phyloP scores from a whole-genome alignment of 2,888 invertebrate species.

The Drosophila kambysellisi region DNA sequence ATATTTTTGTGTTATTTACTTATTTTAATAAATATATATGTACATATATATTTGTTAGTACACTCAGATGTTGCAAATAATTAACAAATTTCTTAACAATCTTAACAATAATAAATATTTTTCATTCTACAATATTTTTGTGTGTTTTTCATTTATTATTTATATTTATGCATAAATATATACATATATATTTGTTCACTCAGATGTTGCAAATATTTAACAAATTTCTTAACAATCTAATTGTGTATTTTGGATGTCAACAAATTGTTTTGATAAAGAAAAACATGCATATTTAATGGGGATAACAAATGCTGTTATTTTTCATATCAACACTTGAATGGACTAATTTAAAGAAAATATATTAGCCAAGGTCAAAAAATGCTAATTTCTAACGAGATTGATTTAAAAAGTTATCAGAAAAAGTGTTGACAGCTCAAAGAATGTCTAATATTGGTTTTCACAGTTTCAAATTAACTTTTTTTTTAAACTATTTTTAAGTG shows the following conservation, averaged over 20 bases:
- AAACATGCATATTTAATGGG: background rate
- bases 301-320: background rate
- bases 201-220: no score
- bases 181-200: no score
- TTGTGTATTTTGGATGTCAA: no score
- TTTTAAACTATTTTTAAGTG: background rate
- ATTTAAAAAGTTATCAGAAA: background rate
- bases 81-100: no score
- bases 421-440: background rate
- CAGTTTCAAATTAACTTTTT: background rate
- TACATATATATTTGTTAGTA: no score
- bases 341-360: background rate
- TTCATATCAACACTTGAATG: background rate
- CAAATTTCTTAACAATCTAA: no score
- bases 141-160: no score
- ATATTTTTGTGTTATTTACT: background rate
- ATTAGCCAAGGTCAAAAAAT: background rate
- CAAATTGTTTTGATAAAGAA: no score
- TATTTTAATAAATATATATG: constrained; percentile 4
- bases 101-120: no score
- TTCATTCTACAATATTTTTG: no score
- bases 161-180: no score
- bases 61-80: no score
- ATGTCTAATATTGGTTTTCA: background rate
- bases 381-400: background rate